Conservation (phyloP, 1,140 invertebrate species). For the fruit fly (Drosophila melanogaster) region Release_6_plus_ISO1_MT NT_033777.3:27222501-27223000, state of each 20-base stretch:
- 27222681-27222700: conserved; percentile 56
- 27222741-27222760: conserved; percentile 50
- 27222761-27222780: neutral
- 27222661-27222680: conserved; percentile 15
- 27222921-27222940: neutral
- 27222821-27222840: neutral
- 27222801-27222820: neutral
- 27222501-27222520: conserved; percentile 65
- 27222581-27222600: conserved; percentile 53
- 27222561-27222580: conserved; percentile 36
- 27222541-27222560: conserved; percentile 26
- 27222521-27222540: conserved; percentile 32
- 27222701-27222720: conserved; percentile 74
- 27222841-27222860: too few relatives aligned
- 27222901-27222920: neutral
- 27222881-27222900: neutral
- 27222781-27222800: neutral
- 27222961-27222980: too few relatives aligned
- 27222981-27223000: conserved; percentile 12
- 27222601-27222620: conserved; percentile 32
- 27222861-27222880: neutral
- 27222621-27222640: conserved; percentile 29
- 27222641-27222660: conserved; percentile 17
- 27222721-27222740: conserved; percentile 55
- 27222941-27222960: neutral